Percentiles rank a stretch among this genome's conserved stretches.
Evolutionary conservation across 1,140 invertebrate genomes (phyloP).

Genomic region (Aphis gossypii): DNA sequence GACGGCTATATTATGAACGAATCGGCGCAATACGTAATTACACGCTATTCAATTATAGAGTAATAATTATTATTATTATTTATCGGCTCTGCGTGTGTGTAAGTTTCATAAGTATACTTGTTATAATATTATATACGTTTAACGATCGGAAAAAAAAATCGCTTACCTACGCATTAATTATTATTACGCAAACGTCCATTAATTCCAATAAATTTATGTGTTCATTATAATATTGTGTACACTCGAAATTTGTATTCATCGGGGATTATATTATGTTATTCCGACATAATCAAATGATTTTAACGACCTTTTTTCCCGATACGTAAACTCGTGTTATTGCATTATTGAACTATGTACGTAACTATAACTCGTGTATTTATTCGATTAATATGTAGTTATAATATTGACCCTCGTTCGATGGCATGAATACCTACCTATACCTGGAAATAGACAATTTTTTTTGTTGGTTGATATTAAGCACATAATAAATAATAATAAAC

Average conservation of each 20-base stretch:
- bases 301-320: neutral
- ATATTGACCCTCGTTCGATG: neutral
- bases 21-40: neutral
- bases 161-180: constrained; percentile 5
- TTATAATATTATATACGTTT: neutral
- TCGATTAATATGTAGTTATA: constrained; percentile 7
- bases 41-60: neutral
- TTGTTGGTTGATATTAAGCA: neutral
- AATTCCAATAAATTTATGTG: neutral
- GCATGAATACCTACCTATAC: neutral
- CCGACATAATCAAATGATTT: neutral
- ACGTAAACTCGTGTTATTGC: constrained; percentile 6
- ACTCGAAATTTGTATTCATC: neutral
- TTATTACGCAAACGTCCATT: neutral
- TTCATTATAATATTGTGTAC: neutral
- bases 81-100: neutral
- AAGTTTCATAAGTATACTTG: neutral
- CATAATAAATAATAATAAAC: neutral
- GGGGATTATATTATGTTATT: neutral
- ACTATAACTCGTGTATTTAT: neutral
- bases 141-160: neutral
- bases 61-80: constrained; percentile 2
- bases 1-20: neutral
- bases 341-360: neutral
- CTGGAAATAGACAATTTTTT: neutral